A percentile compares a stretch with the other conserved stretches of the same genome.
Conservation (phyloP, 2,888 invertebrate species). For the Gortyna flavago region DNA sequence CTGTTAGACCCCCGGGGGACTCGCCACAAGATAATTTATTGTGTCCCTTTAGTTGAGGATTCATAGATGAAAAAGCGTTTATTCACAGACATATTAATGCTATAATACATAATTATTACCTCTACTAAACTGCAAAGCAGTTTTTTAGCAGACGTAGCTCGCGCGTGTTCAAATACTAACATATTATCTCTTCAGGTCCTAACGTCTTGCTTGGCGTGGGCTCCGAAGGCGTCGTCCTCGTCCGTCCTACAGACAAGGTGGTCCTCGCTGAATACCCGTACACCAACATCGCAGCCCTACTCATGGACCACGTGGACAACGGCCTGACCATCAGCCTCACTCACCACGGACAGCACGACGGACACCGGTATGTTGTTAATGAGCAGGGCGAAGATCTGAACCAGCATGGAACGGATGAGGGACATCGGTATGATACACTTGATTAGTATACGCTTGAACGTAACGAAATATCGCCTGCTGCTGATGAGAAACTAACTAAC, state of each 20-base stretch:
- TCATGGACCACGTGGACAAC: conserved; percentile 97
- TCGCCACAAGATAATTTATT: background rate
- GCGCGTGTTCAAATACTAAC: background rate
- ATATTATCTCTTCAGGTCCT: conserved; percentile 74
- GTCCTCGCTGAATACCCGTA: conserved; percentile 97
- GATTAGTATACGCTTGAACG: conserved; percentile 32
- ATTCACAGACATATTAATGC: too few species aligned
- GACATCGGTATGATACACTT: conserved; percentile 48
- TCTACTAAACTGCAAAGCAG: too few species aligned
- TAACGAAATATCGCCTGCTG: conserved; percentile 48
- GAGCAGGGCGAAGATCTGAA: conserved; percentile 38
- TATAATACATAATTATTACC: too few species aligned
- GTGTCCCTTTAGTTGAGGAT: too few species aligned
- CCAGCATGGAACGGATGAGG: conserved; percentile 26
- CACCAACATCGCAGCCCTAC: conserved; percentile 96
- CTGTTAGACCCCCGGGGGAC: background rate
- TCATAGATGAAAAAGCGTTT: too few species aligned
- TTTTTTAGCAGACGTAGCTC: too few species aligned
- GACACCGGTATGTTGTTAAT: conserved; percentile 82
- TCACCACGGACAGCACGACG: conserved; percentile 90
- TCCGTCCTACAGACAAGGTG: conserved; percentile 97
- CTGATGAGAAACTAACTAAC: conserved; percentile 45
- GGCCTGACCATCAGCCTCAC: conserved; percentile 97
- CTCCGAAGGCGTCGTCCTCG: conserved; percentile 96
- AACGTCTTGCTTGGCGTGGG: conserved; percentile 95